Evolutionary conservation across 1,140 invertebrate genomes (phyloP).

Genomic region (Diuraphis noxia): DNA sequence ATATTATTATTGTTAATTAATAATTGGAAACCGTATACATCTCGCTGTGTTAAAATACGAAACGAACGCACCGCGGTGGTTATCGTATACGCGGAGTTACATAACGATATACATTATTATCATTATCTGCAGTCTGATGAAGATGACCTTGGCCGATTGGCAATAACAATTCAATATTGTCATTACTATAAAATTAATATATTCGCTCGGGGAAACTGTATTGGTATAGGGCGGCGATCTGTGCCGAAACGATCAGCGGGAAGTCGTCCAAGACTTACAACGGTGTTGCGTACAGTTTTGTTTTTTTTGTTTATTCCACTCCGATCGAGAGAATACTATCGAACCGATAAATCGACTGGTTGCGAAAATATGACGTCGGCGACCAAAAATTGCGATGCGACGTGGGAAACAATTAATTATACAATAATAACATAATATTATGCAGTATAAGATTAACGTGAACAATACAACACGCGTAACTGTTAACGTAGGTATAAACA

Average conservation of each 20-base stretch:
- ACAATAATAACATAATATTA: no score
- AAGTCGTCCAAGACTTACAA: not conserved
- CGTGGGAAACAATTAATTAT: conserved; percentile 20
- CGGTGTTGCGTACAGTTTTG: not conserved
- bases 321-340: not conserved
- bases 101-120: not conserved
- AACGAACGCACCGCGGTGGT: not conserved
- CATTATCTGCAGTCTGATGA: not conserved
- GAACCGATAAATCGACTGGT: not conserved
- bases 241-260: conserved; percentile 32
- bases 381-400: not conserved
- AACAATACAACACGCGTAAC: conserved; percentile 1
- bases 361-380: not conserved
- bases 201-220: not conserved
- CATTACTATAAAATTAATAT: not conserved
- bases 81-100: not conserved
- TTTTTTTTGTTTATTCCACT: not conserved
- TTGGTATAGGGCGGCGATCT: not conserved
- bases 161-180: conserved; percentile 37
- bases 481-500: not conserved
- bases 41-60: not conserved
- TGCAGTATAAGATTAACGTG: not conserved
- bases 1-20: conserved; percentile 36
- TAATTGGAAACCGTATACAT: not conserved
- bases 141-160: conserved; percentile 36